Base-by-base conservation (phyloP, 2,888 invertebrate genomes). In the Bugula neritina region DNA sequence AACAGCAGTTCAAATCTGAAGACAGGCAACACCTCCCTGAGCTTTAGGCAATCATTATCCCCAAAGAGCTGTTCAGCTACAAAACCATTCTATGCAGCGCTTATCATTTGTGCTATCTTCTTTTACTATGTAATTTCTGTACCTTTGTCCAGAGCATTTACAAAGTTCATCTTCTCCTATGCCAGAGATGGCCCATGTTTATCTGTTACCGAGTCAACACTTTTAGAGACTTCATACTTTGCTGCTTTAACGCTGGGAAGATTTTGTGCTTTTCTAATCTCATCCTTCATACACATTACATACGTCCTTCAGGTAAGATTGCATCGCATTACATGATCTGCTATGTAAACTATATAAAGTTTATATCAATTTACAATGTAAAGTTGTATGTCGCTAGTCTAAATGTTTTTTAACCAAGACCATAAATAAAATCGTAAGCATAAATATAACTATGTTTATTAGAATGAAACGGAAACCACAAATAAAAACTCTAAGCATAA, bases 211-310 rank as follows among this genome's bases (percentile, higher is more conserved):
- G 74, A 75, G 0, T 78, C 78, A 0, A 75, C 78, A 1, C 74
- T 73, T 27, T 72, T 80, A 29, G 77, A 79, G 71, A 77, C 78
- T 17, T 73, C 73, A 0, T 80, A 77, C 71, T 79, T 79, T 78
- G 75, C 77, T 5, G 75, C 78, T 71, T 78, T 77, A 73, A 75
- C 77, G 0, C 63, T 74, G 1, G 78, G 78, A 0, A 71, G 79
- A 5, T 71, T 76, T 25, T 70, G 74, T 10, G 78, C 77, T 17
- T 76, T 79, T 29, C 25, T 78, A 5, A 63, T 10, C 17, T 63
- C 63, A 25, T 63, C 63, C 10, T 27, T 63, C 3, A 25, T 63
- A 3, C 63, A 63, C 63, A 63, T 63, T 13, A 63, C 27, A 34
- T 63, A 63, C 31, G 31, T 63, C n/a, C 63, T 63, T 21, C 63